Conservation (phyloP, 1,140 invertebrate species). For the Solenopsis fugax region DNA sequence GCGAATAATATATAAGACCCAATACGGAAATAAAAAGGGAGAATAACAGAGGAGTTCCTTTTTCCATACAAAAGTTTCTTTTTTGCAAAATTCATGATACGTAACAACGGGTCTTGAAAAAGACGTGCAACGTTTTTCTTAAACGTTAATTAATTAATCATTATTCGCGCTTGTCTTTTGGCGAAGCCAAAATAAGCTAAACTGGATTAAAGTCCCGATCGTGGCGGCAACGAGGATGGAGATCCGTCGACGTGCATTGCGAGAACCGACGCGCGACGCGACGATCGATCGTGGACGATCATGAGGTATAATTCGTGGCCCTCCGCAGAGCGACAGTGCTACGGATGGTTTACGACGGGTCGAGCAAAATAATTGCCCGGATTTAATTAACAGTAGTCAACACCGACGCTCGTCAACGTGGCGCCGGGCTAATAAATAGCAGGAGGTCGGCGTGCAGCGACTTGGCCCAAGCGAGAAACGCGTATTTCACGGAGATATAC, state of each 20-base stretch:
- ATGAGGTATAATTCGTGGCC: constrained; percentile 21
- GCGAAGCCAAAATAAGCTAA: neutral
- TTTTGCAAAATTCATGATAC: neutral
- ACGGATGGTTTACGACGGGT: constrained; percentile 71
- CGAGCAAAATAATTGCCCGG: constrained; percentile 74
- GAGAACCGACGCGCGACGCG: neutral
- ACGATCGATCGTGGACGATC: constrained; percentile 66
- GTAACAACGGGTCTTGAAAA: neutral
- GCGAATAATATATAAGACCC: neutral
- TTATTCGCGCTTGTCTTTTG: neutral
- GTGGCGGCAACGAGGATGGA: neutral
- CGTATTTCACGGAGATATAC: constrained; percentile 77
- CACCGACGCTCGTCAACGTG: constrained; percentile 71
- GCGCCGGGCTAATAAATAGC: constrained; percentile 73
- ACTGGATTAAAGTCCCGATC: neutral
- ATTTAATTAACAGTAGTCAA: constrained; percentile 77
- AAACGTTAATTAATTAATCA: neutral
- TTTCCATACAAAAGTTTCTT: neutral
- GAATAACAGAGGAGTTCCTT: neutral
- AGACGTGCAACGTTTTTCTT: neutral
- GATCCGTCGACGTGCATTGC: neutral
- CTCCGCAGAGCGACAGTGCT: constrained; percentile 38
- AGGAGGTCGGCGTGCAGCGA: constrained; percentile 30
- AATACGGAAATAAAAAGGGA: neutral
- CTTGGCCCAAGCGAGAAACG: constrained; percentile 48